These are phyloP conservation scores for Mustelus asterias DNA, from an alignment of 2,113 vertebrate genomes.

Conservation along the genomic window DNA sequence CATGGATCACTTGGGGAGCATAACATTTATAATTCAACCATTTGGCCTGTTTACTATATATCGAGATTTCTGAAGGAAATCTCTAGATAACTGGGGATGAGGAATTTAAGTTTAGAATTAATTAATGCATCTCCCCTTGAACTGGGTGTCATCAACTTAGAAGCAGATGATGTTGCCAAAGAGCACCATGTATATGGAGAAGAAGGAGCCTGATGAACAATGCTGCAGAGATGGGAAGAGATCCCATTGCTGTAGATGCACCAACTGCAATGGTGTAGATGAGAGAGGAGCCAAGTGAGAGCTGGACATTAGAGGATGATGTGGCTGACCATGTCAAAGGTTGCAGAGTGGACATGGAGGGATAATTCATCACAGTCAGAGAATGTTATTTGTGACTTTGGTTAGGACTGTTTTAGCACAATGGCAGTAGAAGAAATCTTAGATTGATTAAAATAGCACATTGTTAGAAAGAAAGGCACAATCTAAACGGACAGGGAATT, in stretches of 20 bases:
- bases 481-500: background rate
- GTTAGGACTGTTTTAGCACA: background rate
- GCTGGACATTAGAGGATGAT: background rate
- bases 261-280: background rate
- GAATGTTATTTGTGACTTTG: background rate
- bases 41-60: background rate
- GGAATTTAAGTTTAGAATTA: background rate
- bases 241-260: background rate
- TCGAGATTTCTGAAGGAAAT: background rate
- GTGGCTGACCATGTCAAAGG: background rate
- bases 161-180: background rate
- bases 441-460: background rate
- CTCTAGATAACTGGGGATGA: background rate
- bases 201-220: background rate
- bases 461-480: background rate
- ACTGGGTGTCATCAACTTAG: background rate
- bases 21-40: background rate
- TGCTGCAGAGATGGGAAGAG: background rate
- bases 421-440: background rate
- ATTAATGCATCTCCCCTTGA: background rate
- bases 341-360: background rate
- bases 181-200: too few relatives aligned
- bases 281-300: background rate
- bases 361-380: background rate
- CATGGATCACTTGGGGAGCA: background rate